These are phyloP conservation scores for Phalacrocorax brasilianus DNA, from an alignment of 2,113 vertebrate species.

Conservation along the genomic window DNA sequence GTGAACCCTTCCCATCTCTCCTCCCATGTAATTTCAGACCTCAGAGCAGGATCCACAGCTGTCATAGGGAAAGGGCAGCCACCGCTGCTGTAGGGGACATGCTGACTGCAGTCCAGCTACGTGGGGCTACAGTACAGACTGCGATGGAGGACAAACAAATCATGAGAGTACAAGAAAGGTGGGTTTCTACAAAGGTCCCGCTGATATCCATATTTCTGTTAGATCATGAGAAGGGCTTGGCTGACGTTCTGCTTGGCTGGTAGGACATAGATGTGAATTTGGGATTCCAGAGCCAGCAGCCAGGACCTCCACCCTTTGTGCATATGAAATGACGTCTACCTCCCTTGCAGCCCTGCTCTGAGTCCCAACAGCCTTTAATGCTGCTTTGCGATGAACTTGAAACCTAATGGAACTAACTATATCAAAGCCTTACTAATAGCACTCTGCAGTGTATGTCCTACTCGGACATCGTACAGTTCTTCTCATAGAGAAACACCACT, in stretches of 20 bases:
- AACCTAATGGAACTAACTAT: not conserved
- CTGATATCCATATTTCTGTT: not conserved
- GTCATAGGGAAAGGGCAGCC: not conserved
- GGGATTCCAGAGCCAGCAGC: not conserved
- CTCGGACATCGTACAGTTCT: not conserved
- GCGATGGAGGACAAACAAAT: not conserved
- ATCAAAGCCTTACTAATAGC: not conserved
- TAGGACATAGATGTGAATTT: not conserved
- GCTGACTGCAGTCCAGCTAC: not conserved
- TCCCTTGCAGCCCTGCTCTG: not conserved
- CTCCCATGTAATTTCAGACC: not conserved
- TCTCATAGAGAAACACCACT: not conserved
- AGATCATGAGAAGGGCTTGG: not conserved
- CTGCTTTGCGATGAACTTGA: not conserved
- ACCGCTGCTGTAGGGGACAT: fast-evolving
- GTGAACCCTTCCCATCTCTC: not conserved
- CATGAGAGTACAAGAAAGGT: not conserved
- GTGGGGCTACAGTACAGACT: not conserved
- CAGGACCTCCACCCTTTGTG: not conserved
- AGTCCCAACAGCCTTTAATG: not conserved
- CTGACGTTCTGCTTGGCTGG: not conserved
- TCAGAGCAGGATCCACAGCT: not conserved
- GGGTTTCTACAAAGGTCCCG: not conserved
- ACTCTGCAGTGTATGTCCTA: not conserved
- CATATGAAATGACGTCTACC: not conserved